Evolutionary conservation across 2,888 invertebrate species (phyloP), one percentile per base, ranked within the genome.

Genomic region (Acronicta alni): DNA sequence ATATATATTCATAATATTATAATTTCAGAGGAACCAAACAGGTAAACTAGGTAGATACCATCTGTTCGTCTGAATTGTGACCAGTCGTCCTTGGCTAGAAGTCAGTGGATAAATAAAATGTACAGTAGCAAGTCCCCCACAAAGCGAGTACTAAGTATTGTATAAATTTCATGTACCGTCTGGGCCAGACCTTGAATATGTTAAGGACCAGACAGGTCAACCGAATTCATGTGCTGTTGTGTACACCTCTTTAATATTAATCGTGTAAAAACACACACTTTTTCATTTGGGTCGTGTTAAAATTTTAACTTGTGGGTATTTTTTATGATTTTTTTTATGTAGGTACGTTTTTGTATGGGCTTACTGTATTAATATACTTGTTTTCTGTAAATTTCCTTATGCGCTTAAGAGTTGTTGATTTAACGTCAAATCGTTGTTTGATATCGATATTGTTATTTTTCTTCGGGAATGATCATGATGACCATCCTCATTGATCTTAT

Each of bases 161-260:
- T 66, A 74, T 76, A 73, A 79, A 76, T 72, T 51, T 53, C 60
- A 61, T 70, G 73, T 69, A 70, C 61, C 46, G 72, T 62, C 48
- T 62, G 26, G 44, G 54, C 51, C 58, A 69, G 72, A 77, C 83
- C 80, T 79, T 85, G 84, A 84, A 83, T 85, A 78, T 57, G 61
- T 80, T 79, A 78, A 79, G 65, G 63, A 71, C 67, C 77, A 79
- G 78, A 75, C 81, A 75, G 85, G 87, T 86, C 87, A 88, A 88
- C 79, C 71, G 71, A 75, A 86, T 89, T 83, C 85, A 83, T 77
- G 80, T 35, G 35, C 3, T 4, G 32, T 35, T n/a, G n/a, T 74
- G 75, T 79, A 72, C 74, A 63, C 66, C 77, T 83, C 77, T 83
- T 87, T 77, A 86, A 88, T 88, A 89, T 87, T 85, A 85, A 87